Percentiles rank a stretch among this genome's conserved stretches.
Evolutionary conservation across 2,888 invertebrate genomes (phyloP).

Genomic region (Apamea sordens): DNA sequence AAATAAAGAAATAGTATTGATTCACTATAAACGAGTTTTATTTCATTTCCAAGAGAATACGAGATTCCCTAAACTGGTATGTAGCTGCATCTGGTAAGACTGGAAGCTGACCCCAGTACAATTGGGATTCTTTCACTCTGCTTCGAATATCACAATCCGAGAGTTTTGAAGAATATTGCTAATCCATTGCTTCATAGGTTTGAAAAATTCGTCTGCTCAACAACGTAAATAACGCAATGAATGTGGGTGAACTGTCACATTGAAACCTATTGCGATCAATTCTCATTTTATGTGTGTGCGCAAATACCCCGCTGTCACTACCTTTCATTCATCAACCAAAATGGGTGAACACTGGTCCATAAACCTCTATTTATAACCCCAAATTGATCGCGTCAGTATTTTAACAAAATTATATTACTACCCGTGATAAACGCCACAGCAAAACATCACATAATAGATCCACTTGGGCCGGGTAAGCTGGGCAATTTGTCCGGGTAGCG

Average conservation of each 20-base stretch:
- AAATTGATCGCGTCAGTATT: slow-evolving; percentile 32
- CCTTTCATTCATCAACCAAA: not conserved
- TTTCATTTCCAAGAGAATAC: too few species aligned
- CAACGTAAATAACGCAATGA: not conserved
- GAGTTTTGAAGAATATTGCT: not conserved
- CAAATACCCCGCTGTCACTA: not conserved
- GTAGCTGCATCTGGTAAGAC: not conserved
- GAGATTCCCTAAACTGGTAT: not conserved
- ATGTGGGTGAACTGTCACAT: not conserved
- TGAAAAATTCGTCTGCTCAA: not conserved
- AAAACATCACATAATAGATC: slow-evolving; percentile 70
- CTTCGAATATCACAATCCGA: not conserved
- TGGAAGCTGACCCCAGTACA: not conserved
- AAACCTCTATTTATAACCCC: not conserved
- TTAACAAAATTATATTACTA: slow-evolving; percentile 49
- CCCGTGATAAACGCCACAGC: slow-evolving; percentile 57
- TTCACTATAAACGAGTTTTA: too few species aligned
- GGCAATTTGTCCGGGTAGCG: slow-evolving; percentile 68
- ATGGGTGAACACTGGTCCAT: not conserved
- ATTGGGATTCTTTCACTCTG: not conserved
- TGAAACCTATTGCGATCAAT: not conserved
- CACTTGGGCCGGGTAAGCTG: slow-evolving; percentile 64
- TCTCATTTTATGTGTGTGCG: not conserved
- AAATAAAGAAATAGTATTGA: too few species aligned
- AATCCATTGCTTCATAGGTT: not conserved